Percentiles rank a stretch among this genome's conserved stretches.
phyloP scores from a whole-genome alignment of 2,113 vertebrate species.

The Dromiciops gliroides region DNA sequence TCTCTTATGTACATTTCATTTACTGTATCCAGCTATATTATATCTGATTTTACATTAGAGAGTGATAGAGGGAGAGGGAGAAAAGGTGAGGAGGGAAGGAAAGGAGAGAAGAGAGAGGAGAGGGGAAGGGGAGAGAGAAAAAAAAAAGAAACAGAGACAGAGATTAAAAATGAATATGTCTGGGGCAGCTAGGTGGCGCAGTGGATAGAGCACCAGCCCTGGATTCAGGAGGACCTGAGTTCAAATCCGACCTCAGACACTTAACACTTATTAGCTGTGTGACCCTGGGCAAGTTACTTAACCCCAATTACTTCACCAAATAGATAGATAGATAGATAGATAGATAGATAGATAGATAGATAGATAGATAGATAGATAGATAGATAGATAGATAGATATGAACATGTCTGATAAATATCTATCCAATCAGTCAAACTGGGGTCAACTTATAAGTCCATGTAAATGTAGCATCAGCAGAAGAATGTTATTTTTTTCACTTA shows the following conservation, averaged over 20 bases:
- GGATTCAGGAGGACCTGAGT: no score
- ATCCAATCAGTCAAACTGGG: background rate
- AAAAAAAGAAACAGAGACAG: background rate
- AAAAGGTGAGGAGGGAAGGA: no score
- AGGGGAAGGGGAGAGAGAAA: fast-evolving
- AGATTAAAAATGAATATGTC: background rate
- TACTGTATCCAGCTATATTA: background rate
- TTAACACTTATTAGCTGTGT: no score
- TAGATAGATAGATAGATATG: background rate
- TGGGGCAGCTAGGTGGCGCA: no score
- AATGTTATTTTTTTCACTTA: background rate
- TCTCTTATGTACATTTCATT: background rate
- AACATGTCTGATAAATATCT: background rate
- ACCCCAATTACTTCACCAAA: no score
- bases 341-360: background rate
- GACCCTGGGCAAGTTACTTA: no score
- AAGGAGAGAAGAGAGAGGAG: no score
- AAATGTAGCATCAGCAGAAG: background rate
- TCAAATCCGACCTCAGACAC: no score
- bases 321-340: background rate
- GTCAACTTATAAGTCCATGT: background rate
- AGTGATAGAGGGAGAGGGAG: background rate
- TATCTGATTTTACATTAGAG: background rate
- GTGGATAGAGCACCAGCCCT: no score
- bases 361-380: background rate